These are phyloP conservation scores for Stenolophus ochropezus DNA, from an alignment of 2,888 invertebrate genomes.

Conservation along the genomic window DNA sequence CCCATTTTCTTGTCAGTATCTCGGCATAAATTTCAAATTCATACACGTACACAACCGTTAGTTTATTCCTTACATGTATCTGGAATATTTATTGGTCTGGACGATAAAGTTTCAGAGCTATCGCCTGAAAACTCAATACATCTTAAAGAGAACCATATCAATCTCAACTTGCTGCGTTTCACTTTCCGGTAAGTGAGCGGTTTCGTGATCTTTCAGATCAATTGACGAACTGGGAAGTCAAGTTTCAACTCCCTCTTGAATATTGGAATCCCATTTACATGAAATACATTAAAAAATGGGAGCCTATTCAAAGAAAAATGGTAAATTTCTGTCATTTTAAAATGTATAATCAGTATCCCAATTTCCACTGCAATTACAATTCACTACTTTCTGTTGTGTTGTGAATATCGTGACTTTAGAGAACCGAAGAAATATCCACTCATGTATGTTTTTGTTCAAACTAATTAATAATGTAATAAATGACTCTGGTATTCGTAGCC, in stretches of 20 bases:
- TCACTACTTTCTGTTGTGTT: no score
- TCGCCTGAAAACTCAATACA: background rate
- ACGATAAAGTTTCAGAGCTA: background rate
- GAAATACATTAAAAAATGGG: no score
- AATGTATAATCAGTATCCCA: no score
- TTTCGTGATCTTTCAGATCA: conserved; percentile 52
- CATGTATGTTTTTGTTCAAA: no score
- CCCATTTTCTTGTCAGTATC: background rate
- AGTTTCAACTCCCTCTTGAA: background rate
- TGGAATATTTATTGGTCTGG: background rate
- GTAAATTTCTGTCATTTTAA: no score
- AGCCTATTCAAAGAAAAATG: no score
- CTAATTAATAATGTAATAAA: no score
- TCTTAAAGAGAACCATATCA: background rate
- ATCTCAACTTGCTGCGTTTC: conserved; percentile 21
- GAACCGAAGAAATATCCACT: no score
- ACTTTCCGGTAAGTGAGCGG: conserved; percentile 45
- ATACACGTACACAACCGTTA: background rate
- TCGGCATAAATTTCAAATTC: background rate
- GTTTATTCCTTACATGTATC: background rate
- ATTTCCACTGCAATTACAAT: no score
- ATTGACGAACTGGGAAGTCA: conserved; percentile 15
- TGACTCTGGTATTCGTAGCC: no score
- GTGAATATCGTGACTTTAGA: no score
- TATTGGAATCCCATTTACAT: no score